Percentiles rank a stretch among this genome's conserved stretches.
Conservation (phyloP, 2,113 vertebrate genomes). For the Festucalex cinctus region DNA sequence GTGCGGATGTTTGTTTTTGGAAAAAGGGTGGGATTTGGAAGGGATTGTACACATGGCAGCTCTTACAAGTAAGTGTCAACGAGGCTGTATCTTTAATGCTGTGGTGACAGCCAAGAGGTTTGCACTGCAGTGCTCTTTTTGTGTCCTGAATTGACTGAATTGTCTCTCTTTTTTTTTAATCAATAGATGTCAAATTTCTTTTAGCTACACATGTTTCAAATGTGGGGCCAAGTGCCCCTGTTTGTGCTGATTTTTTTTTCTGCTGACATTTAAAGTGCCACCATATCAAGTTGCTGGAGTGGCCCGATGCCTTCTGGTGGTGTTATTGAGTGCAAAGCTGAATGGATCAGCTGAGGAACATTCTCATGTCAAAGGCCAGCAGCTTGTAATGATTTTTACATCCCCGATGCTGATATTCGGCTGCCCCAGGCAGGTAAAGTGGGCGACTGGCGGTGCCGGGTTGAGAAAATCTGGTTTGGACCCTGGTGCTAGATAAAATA, state of each 20-base stretch:
- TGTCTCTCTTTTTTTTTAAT: no score
- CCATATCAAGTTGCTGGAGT: constrained; percentile 14
- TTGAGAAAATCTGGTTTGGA: no score
- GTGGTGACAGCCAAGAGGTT: not conserved
- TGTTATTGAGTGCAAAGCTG: constrained; percentile 22
- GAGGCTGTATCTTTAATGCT: not conserved
- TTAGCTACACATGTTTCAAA: not conserved
- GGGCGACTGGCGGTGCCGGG: no score
- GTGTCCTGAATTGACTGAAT: not conserved
- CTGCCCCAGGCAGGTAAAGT: no score
- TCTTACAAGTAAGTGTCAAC: not conserved
- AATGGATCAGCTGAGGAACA: constrained; percentile 26
- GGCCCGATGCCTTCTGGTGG: constrained; percentile 16
- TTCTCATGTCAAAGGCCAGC: constrained; percentile 36
- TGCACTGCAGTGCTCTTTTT: not conserved
- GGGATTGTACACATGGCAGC: not conserved
- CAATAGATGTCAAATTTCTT: not conserved
- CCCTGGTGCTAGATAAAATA: not conserved
- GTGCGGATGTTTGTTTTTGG: no score
- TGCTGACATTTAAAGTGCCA: constrained; percentile 35
- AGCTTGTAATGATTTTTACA: constrained; percentile 32
- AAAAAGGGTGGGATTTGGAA: no score
- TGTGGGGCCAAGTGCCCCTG: constrained; percentile 11
- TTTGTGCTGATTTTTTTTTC: constrained; percentile 25
- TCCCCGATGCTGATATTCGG: constrained; percentile 27